These are phyloP conservation scores for Acestrorhynchus altus DNA, from an alignment of 2,797 vertebrate species.

Conservation along the genomic window DNA sequence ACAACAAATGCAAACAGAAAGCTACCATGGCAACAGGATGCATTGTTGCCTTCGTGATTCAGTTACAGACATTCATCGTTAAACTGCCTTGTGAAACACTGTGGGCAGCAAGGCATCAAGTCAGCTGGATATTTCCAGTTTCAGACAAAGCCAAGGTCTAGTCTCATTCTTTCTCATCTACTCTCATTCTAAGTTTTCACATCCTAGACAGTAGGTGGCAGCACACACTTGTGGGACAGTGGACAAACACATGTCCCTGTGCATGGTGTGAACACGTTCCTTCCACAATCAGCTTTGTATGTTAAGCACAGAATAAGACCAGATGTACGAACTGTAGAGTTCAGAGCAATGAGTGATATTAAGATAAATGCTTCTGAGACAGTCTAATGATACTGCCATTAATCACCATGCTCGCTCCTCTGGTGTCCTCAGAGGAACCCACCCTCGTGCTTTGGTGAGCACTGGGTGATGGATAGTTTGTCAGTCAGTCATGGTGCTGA, in stretches of 20 bases:
- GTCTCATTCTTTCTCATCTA: no score
- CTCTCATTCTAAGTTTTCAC: constrained; percentile 33
- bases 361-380: constrained; percentile 15
- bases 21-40: no score
- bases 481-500: constrained; percentile 67
- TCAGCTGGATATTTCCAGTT: no score
- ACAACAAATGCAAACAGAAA: no score
- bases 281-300: background rate
- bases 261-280: background rate
- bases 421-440: background rate
- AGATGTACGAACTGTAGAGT: background rate
- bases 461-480: constrained; percentile 68
- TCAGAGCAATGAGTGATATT: background rate
- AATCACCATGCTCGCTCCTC: constrained; percentile 10
- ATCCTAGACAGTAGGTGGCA: constrained; percentile 73
- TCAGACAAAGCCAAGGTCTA: no score
- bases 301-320: background rate
- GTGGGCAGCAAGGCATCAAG: no score
- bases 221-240: constrained; percentile 70
- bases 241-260: no score
- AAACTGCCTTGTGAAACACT: no score
- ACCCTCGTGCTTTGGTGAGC: background rate
- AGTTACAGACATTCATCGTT: no score
- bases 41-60: no score
- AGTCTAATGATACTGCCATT: constrained; percentile 7